Conservation (phyloP, 2,113 vertebrate species). For the Cheilinus undulatus region DNA sequence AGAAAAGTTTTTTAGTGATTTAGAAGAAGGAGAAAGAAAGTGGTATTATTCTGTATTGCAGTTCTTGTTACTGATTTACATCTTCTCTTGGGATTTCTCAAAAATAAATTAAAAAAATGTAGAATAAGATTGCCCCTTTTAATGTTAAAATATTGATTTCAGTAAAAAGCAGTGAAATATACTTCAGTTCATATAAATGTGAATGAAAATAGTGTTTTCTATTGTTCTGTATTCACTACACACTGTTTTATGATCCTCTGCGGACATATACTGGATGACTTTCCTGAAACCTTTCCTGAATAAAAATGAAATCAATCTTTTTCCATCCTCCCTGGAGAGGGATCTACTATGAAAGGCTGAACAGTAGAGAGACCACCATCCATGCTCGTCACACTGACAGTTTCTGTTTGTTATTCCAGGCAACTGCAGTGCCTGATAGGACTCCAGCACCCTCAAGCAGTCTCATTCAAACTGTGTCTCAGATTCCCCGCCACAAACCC, state of each 20-base stretch:
- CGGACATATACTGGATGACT: slow-evolving; percentile 23
- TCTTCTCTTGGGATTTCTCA: background rate
- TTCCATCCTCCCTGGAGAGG: slow-evolving; percentile 31
- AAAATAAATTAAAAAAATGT: background rate
- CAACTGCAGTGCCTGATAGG: slow-evolving; percentile 58
- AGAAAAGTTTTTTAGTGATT: no score
- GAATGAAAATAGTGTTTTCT: slow-evolving; percentile 51
- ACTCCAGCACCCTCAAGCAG: slow-evolving; percentile 65
- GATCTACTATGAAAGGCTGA: slow-evolving; percentile 53
- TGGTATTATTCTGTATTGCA: background rate
- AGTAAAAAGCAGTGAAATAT: slow-evolving; percentile 1
- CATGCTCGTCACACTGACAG: slow-evolving; percentile 59
- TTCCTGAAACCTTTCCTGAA: slow-evolving; percentile 48
- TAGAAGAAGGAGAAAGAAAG: no score
- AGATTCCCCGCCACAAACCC: slow-evolving; percentile 66
- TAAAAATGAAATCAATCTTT: slow-evolving; percentile 50
- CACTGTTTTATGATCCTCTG: slow-evolving; percentile 45
- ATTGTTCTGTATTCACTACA: slow-evolving; percentile 26
- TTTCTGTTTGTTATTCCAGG: slow-evolving; percentile 76
- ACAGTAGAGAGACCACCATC: slow-evolving; percentile 70
- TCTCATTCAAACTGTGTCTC: slow-evolving; percentile 59
- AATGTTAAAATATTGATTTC: background rate
- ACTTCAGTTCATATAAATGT: slow-evolving; percentile 18
- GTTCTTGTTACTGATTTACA: background rate
- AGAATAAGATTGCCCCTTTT: background rate